Evolutionary conservation across 2,888 invertebrate genomes (phyloP).

Genomic region (Drosophila borealis): DNA sequence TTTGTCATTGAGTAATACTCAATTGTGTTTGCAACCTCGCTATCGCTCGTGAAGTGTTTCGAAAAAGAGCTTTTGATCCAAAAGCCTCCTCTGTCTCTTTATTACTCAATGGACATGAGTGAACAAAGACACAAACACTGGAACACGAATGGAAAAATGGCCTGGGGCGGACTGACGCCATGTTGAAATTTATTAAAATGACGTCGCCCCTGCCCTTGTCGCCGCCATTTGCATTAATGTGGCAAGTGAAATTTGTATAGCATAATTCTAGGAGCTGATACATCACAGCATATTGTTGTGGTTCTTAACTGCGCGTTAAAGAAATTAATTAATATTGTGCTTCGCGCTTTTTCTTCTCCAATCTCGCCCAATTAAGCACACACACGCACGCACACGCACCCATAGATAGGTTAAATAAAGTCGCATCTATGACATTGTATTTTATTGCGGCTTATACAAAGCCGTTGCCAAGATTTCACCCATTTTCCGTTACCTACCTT

Average conservation of each 20-base stretch:
- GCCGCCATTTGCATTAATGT: slow-evolving; percentile 60
- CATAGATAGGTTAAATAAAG: slow-evolving; percentile 65
- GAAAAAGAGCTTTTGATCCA: too few species aligned
- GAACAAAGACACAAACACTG: slow-evolving; percentile 1
- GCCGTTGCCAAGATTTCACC: too few species aligned
- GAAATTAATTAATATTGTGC: slow-evolving; percentile 80
- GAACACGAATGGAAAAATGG: neutral
- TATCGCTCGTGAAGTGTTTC: too few species aligned
- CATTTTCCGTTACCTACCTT: too few species aligned
- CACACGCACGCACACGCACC: slow-evolving; percentile 7
- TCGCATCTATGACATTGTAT: slow-evolving; percentile 58
- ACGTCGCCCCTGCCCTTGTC: too few species aligned
- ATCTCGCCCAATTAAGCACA: slow-evolving; percentile 6
- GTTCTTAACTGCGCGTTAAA: slow-evolving; percentile 63
- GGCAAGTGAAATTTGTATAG: slow-evolving; percentile 81
- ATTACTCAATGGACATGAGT: too few species aligned
- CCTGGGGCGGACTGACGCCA: slow-evolving; percentile 60
- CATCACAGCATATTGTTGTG: slow-evolving; percentile 71
- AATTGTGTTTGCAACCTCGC: too few species aligned
- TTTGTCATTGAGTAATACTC: too few species aligned
- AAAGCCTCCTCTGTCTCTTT: too few species aligned
- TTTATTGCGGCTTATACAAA: too few species aligned
- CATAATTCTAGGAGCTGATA: slow-evolving; percentile 74
- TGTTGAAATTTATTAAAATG: slow-evolving; percentile 79
- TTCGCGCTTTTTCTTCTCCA: slow-evolving; percentile 27